Base-by-base conservation (phyloP, 2,113 vertebrate genomes). In the Patagioenas fasciata region DNA sequence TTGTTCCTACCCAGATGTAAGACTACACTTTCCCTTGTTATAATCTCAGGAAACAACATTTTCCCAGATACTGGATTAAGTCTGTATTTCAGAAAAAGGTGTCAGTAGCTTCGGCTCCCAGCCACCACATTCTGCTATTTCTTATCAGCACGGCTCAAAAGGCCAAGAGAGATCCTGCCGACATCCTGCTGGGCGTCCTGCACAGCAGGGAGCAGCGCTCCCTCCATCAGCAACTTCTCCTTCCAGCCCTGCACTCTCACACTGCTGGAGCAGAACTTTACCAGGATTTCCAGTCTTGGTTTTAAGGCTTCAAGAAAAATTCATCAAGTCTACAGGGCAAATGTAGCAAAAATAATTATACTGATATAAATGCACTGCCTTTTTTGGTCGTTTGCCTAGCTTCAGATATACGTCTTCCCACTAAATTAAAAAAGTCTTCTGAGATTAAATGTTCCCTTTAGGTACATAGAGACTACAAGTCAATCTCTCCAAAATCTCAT, bases 401-500 rank as follows among this genome's bases (percentile, higher is more conserved):
- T 95, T 79, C 71, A 89, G 78, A 84, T 75, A 83, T 4, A 31
- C 23, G 77, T 72, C 40, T 77, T 82, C 79, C 51, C 48, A 82
- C 51, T 83, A 91, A 93, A 95, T 89, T 93, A 92, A 83, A 72
- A 72, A 80, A 61, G 64, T 8, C 51, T 80, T 70, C 48, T 36
- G 65, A 69, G 61, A 78, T 70, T 87, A 93, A 89, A 62, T 14
- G 25, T 80, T 93, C 91, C 75, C 67, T 95, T 56, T 51, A 70
- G 67, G 67, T 66, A 88, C 85, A 62, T 3, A n/a, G 50, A 85
- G 40, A 58, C 62, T 82, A 69, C 29, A 87, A 85, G 65, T 66
- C 93, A 94, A 96, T 82, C 85, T 58, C n/a, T 17, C 12, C 11
- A 61, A 87, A 96, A 87, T 91, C 94, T 85, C 77, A 80, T 34